These are phyloP conservation scores for Pelecanus crispus DNA, from an alignment of 2,113 vertebrate genomes.

Conservation along the genomic window DNA sequence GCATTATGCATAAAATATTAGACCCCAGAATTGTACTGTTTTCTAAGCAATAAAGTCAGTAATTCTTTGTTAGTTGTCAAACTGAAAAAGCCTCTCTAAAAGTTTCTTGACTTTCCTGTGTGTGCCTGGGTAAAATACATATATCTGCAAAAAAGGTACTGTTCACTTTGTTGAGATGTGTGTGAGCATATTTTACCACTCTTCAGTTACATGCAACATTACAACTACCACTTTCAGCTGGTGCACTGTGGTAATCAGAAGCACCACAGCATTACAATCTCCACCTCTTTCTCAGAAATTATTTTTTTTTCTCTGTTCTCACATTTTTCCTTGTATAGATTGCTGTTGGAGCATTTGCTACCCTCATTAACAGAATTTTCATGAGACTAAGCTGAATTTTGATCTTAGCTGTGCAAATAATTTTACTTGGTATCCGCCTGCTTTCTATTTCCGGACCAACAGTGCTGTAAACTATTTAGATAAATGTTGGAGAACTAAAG, in stretches of 20 bases:
- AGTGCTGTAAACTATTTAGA: neutral
- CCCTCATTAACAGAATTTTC: neutral
- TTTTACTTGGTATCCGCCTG: neutral
- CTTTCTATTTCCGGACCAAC: neutral
- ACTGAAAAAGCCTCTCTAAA: neutral
- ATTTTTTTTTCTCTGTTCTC: neutral
- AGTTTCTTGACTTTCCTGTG: neutral
- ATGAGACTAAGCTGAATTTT: neutral
- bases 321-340: neutral
- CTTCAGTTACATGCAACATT: neutral
- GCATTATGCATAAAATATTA: neutral
- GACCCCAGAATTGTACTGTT: neutral
- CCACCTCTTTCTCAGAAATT: neutral
- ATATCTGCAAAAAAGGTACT: neutral
- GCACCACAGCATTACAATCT: neutral
- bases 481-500: neutral
- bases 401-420: neutral
- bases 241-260: neutral
- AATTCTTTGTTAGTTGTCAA: neutral
- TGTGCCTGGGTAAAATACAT: fast-evolving
- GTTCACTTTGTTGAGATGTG: neutral
- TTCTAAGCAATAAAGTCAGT: neutral
- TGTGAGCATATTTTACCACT: neutral
- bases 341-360: neutral
- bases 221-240: neutral